These are phyloP conservation scores for Theocolax elegans DNA, from an alignment of 1,140 invertebrate genomes.

Conservation along the genomic window DNA sequence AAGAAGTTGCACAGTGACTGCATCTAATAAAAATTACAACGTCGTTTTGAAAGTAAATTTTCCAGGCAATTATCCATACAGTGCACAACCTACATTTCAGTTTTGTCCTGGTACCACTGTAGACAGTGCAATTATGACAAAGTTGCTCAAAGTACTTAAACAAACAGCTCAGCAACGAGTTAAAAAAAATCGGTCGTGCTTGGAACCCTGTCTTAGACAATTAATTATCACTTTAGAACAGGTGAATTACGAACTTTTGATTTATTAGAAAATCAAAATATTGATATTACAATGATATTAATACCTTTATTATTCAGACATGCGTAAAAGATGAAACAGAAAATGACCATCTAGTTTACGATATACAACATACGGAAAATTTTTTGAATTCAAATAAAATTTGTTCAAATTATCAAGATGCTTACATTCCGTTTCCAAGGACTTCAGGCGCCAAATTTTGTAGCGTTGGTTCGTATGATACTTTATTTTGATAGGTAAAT, in stretches of 20 bases:
- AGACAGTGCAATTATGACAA: constrained; percentile 70
- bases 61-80: constrained; percentile 81
- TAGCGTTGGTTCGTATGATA: constrained; percentile 74
- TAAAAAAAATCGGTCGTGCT: constrained; percentile 80
- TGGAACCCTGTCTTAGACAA: constrained; percentile 83
- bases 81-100: constrained; percentile 78
- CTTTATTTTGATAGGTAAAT: constrained; percentile 5
- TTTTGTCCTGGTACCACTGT: constrained; percentile 73
- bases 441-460: constrained; percentile 95
- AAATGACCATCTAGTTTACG: constrained; percentile 56
- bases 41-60: constrained; percentile 84
- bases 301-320: constrained; percentile 53
- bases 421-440: constrained; percentile 92
- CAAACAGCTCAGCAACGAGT: constrained; percentile 80
- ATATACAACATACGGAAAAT: constrained; percentile 62
- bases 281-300: constrained; percentile 2
- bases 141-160: constrained; percentile 78
- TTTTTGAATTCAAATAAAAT: constrained; percentile 61
- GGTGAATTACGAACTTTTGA: constrained; percentile 50
- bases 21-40: constrained; percentile 77
- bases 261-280: neutral
- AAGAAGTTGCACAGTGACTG: constrained; percentile 80
- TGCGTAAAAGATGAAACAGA: constrained; percentile 65
- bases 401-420: constrained; percentile 71
- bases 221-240: constrained; percentile 78